These are phyloP conservation scores for Enteromius fasciolatus DNA, from an alignment of 2,797 vertebrate species.

Conservation along the genomic window DNA sequence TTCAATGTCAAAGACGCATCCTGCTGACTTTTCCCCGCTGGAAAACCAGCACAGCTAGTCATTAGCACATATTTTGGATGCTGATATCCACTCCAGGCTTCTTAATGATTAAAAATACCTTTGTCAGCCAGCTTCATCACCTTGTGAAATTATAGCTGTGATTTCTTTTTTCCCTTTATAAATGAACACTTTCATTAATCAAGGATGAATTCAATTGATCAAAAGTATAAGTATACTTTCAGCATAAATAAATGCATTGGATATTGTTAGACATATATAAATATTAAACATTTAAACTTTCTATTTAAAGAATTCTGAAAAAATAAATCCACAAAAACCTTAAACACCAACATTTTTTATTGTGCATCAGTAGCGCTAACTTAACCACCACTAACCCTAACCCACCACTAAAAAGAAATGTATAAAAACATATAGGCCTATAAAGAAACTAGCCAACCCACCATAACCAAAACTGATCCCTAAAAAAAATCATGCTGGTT, in stretches of 20 bases:
- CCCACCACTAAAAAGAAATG: neutral
- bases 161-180: neutral
- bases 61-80: conserved; percentile 11
- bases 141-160: neutral
- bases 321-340: neutral
- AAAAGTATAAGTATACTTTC: neutral
- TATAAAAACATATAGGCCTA: neutral
- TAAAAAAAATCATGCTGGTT: neutral
- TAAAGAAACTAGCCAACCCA: neutral
- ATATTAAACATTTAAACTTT: neutral
- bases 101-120: neutral
- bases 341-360: neutral
- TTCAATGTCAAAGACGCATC: neutral
- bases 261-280: neutral
- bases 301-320: neutral
- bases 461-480: neutral
- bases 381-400: neutral
- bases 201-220: neutral
- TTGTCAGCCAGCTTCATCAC: neutral
- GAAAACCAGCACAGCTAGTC: neutral
- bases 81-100: neutral
- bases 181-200: neutral
- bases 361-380: neutral
- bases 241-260: neutral
- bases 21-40: neutral